Conservation (phyloP, 2,888 invertebrate species). For the Meiosimyza decipiens region DNA sequence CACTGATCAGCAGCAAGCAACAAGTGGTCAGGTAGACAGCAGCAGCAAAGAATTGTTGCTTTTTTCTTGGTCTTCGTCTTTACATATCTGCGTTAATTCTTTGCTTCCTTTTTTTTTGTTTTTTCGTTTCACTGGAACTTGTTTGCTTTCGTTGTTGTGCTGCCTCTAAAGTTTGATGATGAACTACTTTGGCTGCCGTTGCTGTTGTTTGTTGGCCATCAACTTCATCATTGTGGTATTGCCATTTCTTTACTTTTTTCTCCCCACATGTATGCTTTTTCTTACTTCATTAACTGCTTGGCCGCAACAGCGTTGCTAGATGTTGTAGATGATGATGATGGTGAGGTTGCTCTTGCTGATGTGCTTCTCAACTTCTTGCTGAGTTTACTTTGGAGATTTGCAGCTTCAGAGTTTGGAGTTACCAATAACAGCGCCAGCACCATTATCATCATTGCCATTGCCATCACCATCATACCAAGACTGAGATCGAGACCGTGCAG, state of each 20-base stretch:
- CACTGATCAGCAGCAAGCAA: not conserved
- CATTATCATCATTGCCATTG: not conserved
- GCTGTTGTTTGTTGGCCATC: conserved; percentile 34
- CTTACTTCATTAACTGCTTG: not conserved
- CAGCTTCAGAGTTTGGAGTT: conserved; percentile 16
- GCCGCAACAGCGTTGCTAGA: not conserved
- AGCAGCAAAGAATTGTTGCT: not conserved
- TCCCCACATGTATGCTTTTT: conserved; percentile 1
- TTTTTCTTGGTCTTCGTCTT: not conserved
- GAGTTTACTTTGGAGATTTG: conserved; percentile 33
- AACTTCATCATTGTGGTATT: not conserved
- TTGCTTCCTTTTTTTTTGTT: not conserved
- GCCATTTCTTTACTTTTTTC: conserved; percentile 15
- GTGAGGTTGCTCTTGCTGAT: conserved; percentile 29
- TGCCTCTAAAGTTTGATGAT: conserved; percentile 26
- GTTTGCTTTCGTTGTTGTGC: conserved; percentile 11
- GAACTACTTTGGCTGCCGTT: conserved; percentile 39
- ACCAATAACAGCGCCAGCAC: not conserved
- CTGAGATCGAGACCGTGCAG: conserved; percentile 37
- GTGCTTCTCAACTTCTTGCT: not conserved
- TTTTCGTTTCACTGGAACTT: conserved; percentile 25
- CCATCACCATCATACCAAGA: conserved; percentile 16
- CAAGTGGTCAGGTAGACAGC: not conserved
- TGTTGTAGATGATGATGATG: conserved; percentile 3
- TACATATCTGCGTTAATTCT: no score